Conservation (phyloP, 2,888 invertebrate species). For the Caradrina kadenii region DNA sequence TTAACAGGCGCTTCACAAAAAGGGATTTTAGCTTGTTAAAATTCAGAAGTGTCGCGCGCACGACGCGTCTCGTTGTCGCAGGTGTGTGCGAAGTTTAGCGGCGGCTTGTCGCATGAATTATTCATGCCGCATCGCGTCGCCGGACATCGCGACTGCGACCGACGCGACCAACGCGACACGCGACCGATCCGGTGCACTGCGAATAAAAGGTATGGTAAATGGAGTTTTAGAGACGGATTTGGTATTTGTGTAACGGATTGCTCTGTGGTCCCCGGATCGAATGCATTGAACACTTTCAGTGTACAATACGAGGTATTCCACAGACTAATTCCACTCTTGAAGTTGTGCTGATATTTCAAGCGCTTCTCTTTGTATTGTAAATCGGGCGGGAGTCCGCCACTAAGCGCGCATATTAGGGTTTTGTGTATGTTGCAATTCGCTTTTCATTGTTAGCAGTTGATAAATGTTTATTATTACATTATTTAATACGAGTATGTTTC, state of each 20-base stretch:
- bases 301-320: neutral
- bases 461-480: no score
- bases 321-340: neutral
- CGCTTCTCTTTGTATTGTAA: neutral
- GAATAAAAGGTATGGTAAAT: conserved; percentile 20
- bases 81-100: conserved; percentile 42
- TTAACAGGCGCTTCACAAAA: conserved; percentile 13
- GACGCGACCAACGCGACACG: conserved; percentile 11
- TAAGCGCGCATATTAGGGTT: neutral
- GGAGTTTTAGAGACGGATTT: conserved; percentile 10
- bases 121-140: conserved; percentile 49
- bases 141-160: conserved; percentile 45
- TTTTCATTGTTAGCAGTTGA: no score
- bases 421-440: no score
- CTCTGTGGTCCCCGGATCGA: neutral
- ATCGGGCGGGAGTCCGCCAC: neutral
- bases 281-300: no score
- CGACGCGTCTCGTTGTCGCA: conserved; percentile 50
- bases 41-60: conserved; percentile 37
- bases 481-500: no score
- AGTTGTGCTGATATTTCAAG: neutral
- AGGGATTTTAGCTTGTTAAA: conserved; percentile 27
- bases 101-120: conserved; percentile 52
- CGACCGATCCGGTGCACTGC: conserved; percentile 18
- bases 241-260: neutral